phyloP scores from a whole-genome alignment of 1,140 invertebrate genomes.

The Drosophila arizonae region DNA sequence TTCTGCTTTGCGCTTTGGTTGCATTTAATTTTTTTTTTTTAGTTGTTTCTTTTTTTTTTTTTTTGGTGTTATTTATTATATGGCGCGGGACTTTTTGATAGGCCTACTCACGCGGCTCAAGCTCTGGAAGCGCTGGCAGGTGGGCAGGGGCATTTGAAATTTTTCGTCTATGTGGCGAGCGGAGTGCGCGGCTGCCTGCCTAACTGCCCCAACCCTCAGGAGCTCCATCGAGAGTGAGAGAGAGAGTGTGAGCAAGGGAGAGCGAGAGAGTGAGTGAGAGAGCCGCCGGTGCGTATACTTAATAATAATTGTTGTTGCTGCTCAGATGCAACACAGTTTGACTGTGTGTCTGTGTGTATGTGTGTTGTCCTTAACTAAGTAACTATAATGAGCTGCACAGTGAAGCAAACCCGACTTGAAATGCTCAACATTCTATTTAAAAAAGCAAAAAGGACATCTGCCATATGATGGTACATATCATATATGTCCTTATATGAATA shows the following conservation, averaged over 20 bases:
- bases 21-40: slow-evolving; percentile 21
- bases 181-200: not conserved
- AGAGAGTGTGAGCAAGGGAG: not conserved
- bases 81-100: slow-evolving; percentile 77
- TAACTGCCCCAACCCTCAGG: not conserved
- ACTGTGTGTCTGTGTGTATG: slow-evolving; percentile 10
- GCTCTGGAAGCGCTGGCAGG: slow-evolving; percentile 46
- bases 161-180: slow-evolving; percentile 65
- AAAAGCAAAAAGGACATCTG: not conserved
- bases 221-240: not conserved
- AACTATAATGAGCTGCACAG: slow-evolving; percentile 73
- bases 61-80: slow-evolving; percentile 71
- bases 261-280: not conserved
- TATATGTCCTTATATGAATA: too few relatives aligned
- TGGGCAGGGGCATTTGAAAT: slow-evolving; percentile 57
- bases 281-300: slow-evolving; percentile 66
- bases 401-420: slow-evolving; percentile 13
- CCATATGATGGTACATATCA: too few relatives aligned
- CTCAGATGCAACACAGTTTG: slow-evolving; percentile 6
- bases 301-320: slow-evolving; percentile 50
- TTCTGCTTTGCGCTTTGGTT: slow-evolving; percentile 29
- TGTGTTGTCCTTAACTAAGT: slow-evolving; percentile 67
- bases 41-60: slow-evolving; percentile 15
- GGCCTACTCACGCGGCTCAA: slow-evolving; percentile 71
- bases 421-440: not conserved